A percentile compares a stretch with the other conserved stretches of the same genome.
phyloP scores from a whole-genome alignment of 2,797 vertebrate genomes.

The Nannoperca obscura region DNA sequence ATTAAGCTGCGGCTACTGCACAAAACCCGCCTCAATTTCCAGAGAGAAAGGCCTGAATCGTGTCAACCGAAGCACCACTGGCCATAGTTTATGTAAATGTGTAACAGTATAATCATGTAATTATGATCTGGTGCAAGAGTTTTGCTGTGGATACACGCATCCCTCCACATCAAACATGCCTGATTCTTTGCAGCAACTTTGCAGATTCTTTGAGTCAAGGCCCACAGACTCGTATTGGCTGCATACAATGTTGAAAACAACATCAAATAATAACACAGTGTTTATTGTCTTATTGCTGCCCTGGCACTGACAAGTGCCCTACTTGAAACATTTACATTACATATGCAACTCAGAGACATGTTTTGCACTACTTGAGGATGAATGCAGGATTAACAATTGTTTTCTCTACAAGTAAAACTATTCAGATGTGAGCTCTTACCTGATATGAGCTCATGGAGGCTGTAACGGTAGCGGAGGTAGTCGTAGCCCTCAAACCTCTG shows the following conservation, averaged over 20 bases:
- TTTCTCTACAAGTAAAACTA: background rate
- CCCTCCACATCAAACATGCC: conserved; percentile 33
- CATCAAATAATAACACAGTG: conserved; percentile 6
- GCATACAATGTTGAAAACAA: background rate
- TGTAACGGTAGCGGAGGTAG: conserved; percentile 89
- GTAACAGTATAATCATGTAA: conserved; percentile 10
- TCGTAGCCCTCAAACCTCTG: conserved; percentile 92
- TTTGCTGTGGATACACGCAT: conserved; percentile 17
- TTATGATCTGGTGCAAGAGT: conserved; percentile 29
- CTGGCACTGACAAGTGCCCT: background rate
- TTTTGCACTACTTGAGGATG: background rate
- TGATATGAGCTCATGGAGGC: conserved; percentile 93
- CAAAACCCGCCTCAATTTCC: conserved; percentile 32
- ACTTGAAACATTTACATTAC: background rate
- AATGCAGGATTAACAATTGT: background rate
- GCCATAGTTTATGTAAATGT: conserved; percentile 19
- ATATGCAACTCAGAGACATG: background rate
- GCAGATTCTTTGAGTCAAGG: background rate
- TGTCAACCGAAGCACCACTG: conserved; percentile 29
- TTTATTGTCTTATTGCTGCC: background rate
- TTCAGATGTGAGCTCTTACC: conserved; percentile 80
- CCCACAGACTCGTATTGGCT: background rate
- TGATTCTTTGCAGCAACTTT: background rate
- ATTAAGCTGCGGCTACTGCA: conserved; percentile 65
- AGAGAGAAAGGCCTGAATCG: conserved; percentile 31